Percentiles rank a stretch among this genome's conserved stretches.
phyloP scores from a whole-genome alignment of 1,140 invertebrate species.

The Sycophaga agraensis region DNA sequence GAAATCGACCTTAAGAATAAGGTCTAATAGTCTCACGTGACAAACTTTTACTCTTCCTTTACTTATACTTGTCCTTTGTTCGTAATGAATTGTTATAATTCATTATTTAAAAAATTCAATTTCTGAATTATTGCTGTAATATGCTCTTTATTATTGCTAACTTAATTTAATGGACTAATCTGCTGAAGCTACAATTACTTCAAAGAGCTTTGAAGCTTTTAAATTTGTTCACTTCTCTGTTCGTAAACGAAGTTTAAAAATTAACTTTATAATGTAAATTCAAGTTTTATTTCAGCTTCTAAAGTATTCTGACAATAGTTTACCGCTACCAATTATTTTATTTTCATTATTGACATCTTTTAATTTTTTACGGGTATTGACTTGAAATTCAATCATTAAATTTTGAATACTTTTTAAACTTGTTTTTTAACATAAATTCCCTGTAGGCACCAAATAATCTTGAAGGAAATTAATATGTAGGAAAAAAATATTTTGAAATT shows the following conservation, averaged over 20 bases:
- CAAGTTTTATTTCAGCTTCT: neutral
- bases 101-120: neutral
- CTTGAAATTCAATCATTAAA: conserved; percentile 15
- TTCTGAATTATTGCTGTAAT: neutral
- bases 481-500: neutral
- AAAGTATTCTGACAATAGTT: conserved; percentile 1
- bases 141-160: neutral
- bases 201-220: neutral
- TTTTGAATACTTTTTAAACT: neutral
- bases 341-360: conserved; percentile 12
- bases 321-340: neutral
- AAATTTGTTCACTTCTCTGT: neutral
- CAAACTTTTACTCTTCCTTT: too few species aligned
- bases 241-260: conserved; percentile 2
- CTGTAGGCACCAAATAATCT: conserved; percentile 2
- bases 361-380: conserved; percentile 7
- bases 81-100: too few species aligned
- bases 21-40: too few species aligned
- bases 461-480: neutral
- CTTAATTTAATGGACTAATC: conserved; percentile 3
- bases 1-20: too few species aligned
- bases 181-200: neutral
- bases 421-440: neutral
- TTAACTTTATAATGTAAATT: neutral
- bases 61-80: too few species aligned